Conservation (phyloP, 2,113 vertebrate genomes). For the Macquaria australasica region DNA sequence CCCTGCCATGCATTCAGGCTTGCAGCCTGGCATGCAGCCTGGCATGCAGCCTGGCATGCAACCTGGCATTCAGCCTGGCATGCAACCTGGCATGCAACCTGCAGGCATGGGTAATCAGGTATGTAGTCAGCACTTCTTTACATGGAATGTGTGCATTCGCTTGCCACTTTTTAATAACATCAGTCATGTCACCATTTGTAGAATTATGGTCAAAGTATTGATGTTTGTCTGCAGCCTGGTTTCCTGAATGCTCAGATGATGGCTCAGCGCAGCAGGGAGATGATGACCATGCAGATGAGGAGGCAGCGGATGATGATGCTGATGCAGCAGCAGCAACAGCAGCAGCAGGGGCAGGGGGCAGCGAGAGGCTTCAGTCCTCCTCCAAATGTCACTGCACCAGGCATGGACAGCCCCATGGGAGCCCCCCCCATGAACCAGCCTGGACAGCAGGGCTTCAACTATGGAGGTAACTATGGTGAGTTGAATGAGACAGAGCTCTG, state of each 20-base stretch:
- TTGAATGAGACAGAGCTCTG: neutral
- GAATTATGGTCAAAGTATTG: neutral
- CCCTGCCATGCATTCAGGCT: conserved; percentile 89
- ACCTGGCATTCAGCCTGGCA: conserved; percentile 79
- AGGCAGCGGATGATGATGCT: conserved; percentile 93
- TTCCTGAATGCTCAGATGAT: conserved; percentile 97
- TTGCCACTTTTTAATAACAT: neutral
- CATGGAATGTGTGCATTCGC: neutral
- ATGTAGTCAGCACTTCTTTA: conserved; percentile 28
- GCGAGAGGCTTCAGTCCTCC: conserved; percentile 92
- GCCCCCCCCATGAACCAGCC: conserved; percentile 88
- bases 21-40: conserved; percentile 85
- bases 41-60: conserved; percentile 82
- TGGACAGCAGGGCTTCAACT: conserved; percentile 92
- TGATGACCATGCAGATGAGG: conserved; percentile 91
- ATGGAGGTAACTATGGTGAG: conserved; percentile 93
- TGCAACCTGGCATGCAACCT: conserved; percentile 67
- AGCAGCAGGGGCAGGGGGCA: conserved; percentile 77
- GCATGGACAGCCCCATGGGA: conserved; percentile 89
- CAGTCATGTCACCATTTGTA: neutral
- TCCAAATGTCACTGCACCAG: conserved; percentile 94
- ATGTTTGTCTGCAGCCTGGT: conserved; percentile 83
- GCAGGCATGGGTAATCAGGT: conserved; percentile 85
- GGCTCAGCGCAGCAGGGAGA: conserved; percentile 93
- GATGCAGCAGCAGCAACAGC: conserved; percentile 85